Evolutionary conservation across 2,797 vertebrate genomes (phyloP).

Genomic region (Heliangelus exortis): DNA sequence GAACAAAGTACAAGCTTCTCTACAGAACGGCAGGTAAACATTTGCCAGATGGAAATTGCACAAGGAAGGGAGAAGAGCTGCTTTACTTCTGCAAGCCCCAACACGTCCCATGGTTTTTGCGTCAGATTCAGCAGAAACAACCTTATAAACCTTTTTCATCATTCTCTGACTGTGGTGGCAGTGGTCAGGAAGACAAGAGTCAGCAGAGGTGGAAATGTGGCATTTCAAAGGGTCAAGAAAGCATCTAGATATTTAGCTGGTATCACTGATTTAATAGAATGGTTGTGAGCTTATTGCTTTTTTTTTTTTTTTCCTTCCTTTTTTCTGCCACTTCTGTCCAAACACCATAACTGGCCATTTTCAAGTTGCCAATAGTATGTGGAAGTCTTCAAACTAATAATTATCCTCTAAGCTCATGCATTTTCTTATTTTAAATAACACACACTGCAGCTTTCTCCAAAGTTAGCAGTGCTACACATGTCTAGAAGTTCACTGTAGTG

Average conservation of each 20-base stretch:
- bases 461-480: background rate
- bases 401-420: background rate
- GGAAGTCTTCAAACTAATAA: background rate
- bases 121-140: background rate
- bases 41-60: background rate
- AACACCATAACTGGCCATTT: background rate
- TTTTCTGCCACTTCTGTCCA: background rate
- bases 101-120: background rate
- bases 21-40: background rate
- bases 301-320: background rate
- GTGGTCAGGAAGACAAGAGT: background rate
- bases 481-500: too few relatives aligned
- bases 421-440: background rate
- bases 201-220: background rate
- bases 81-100: background rate
- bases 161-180: background rate
- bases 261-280: background rate
- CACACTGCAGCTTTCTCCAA: background rate
- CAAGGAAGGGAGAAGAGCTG: background rate
- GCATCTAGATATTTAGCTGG: background rate
- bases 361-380: background rate
- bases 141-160: background rate
- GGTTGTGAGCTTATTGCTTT: background rate
- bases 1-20: background rate
- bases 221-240: slow-evolving; percentile 10